These are phyloP conservation scores for Turdus rufiventris DNA, from an alignment of 2,113 vertebrate genomes.

Conservation along the genomic window DNA sequence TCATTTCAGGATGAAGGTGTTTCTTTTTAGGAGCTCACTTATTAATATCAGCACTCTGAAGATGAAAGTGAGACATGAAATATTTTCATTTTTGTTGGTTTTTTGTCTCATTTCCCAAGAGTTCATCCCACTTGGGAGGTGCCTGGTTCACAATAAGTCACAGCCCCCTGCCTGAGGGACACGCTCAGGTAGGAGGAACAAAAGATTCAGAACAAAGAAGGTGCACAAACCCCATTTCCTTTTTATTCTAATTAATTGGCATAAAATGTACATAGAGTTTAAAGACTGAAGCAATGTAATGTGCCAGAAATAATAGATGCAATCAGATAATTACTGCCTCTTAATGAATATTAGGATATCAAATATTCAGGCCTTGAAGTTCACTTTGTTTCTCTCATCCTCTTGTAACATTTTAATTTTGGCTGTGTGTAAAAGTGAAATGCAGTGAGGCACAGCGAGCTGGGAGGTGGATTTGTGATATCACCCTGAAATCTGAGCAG, in stretches of 20 bases:
- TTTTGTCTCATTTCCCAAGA: constrained; percentile 25
- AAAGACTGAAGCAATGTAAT: not conserved
- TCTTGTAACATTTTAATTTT: not conserved
- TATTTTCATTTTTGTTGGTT: not conserved
- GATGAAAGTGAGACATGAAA: constrained; percentile 60
- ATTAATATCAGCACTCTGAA: constrained; percentile 24
- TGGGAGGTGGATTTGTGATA: not conserved
- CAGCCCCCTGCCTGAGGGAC: not conserved
- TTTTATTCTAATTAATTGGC: constrained; percentile 33
- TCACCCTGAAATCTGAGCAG: not conserved
- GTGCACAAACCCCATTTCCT: not conserved
- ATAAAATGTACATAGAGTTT: constrained; percentile 9
- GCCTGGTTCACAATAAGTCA: not conserved
- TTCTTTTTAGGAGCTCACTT: constrained; percentile 46
- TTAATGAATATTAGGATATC: constrained; percentile 15
- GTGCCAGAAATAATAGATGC: constrained; percentile 42
- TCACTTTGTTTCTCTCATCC: not conserved
- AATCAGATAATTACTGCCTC: constrained; percentile 38
- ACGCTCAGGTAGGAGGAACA: not conserved
- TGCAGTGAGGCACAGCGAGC: not conserved
- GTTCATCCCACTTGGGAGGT: constrained; percentile 12
- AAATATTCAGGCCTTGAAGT: not conserved
- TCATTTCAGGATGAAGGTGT: constrained; percentile 60
- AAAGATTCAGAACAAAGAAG: not conserved
- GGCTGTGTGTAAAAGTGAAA: not conserved